phyloP scores from a whole-genome alignment of 2,113 vertebrate species.

The Antigone vipio region DNA sequence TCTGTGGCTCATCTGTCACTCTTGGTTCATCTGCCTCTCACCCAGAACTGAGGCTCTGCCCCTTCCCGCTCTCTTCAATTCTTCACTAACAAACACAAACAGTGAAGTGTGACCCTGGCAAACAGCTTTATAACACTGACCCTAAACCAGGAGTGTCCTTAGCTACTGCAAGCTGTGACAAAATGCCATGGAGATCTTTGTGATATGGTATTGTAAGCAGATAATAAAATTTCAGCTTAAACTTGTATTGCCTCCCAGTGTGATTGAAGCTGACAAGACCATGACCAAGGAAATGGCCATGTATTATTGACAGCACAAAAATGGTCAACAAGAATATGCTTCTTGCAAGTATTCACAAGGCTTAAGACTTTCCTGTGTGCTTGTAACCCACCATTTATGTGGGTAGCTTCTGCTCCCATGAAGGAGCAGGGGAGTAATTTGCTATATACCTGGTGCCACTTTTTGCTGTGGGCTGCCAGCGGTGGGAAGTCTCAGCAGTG shows the following conservation, averaged over 20 bases:
- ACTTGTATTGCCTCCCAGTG: not conserved
- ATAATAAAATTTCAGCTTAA: not conserved
- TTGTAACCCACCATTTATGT: not conserved
- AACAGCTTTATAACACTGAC: not conserved
- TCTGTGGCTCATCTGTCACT: not conserved
- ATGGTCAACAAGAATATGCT: not conserved
- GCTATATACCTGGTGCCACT: not conserved
- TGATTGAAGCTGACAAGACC: not conserved
- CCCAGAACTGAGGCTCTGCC: not conserved
- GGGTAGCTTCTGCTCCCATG: not conserved
- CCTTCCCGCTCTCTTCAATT: not conserved
- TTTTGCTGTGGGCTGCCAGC: not conserved
- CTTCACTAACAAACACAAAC: not conserved
- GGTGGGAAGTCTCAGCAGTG: not conserved
- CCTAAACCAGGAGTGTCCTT: not conserved
- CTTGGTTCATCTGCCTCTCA: not conserved
- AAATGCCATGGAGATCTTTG: not conserved
- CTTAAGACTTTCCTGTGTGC: not conserved
- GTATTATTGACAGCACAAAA: not conserved
- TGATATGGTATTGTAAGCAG: not conserved
- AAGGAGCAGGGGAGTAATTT: not conserved
- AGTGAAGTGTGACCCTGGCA: not conserved
- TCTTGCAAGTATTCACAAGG: not conserved
- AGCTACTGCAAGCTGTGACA: not conserved
- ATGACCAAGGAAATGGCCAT: not conserved